Evolutionary conservation across 2,797 vertebrate genomes (phyloP).

Genomic region (Tympanoctomys barrerae): DNA sequence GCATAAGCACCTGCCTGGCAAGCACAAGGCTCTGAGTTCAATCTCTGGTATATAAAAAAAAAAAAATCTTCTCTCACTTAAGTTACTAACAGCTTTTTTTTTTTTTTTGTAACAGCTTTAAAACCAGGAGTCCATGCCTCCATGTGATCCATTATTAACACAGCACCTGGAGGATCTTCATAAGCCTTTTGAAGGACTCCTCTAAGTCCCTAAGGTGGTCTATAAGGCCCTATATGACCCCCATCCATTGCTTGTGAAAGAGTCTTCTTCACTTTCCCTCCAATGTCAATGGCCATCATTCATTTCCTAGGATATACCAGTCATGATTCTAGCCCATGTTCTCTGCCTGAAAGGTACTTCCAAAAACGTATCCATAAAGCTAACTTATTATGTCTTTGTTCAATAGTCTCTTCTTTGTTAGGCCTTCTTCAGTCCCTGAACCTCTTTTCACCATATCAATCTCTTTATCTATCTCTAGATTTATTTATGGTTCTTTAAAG

Average conservation of each 20-base stretch:
- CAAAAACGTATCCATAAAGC: neutral
- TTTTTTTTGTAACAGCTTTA: constrained; percentile 9
- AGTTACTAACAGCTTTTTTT: neutral
- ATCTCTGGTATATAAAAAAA: too few species aligned
- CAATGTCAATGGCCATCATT: neutral
- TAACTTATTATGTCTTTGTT: neutral
- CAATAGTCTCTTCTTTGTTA: neutral
- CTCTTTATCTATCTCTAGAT: neutral
- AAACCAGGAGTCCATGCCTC: neutral
- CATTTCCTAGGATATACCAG: neutral
- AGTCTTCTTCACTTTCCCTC: neutral
- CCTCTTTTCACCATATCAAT: neutral
- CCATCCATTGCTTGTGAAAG: neutral
- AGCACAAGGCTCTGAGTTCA: too few species aligned
- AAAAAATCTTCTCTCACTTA: neutral
- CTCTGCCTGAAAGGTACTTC: constrained; percentile 19
- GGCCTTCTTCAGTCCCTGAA: neutral
- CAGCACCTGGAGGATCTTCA: neutral
- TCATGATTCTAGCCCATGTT: neutral
- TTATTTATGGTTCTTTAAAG: neutral
- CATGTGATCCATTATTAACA: constrained; percentile 8
- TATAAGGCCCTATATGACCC: neutral
- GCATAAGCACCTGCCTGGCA: too few species aligned
- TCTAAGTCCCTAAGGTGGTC: neutral
- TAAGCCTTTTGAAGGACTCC: neutral